phyloP scores from a whole-genome alignment of 1,140 invertebrate genomes.

The Euwallacea fornicatus region DNA sequence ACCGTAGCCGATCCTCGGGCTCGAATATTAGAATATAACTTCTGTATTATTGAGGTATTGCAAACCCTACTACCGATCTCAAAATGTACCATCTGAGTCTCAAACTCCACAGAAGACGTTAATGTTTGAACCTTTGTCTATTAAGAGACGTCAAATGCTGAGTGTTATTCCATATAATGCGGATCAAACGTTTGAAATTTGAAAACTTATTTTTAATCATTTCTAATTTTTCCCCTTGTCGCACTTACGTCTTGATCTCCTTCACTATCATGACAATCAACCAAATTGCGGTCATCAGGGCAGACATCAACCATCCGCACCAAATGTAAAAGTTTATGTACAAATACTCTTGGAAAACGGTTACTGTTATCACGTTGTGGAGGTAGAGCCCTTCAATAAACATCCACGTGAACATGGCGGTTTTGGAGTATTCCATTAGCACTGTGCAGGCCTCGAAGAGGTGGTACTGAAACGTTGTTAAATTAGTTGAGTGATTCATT shows the following conservation, averaged over 20 bases:
- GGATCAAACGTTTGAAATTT: too few species aligned
- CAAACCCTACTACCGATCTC: too few species aligned
- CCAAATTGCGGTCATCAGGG: conserved; percentile 74
- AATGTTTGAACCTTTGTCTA: too few species aligned
- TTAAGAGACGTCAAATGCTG: too few species aligned
- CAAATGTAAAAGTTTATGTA: conserved; percentile 71
- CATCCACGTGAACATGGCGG: conserved; percentile 95
- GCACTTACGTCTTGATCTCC: conserved; percentile 32
- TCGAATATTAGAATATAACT: too few species aligned
- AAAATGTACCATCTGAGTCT: too few species aligned
- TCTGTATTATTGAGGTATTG: too few species aligned
- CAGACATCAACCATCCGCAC: conserved; percentile 80
- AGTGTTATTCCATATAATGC: too few species aligned
- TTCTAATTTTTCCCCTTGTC: neutral
- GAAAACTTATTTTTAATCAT: too few species aligned
- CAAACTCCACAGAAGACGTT: too few species aligned
- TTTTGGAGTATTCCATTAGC: conserved; percentile 81
- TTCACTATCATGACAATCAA: conserved; percentile 63
- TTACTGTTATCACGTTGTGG: conserved; percentile 82
- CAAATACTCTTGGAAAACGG: conserved; percentile 76
- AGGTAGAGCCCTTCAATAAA: conserved; percentile 88
- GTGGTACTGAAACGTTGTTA: conserved; percentile 64
- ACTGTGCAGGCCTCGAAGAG: conserved; percentile 79
- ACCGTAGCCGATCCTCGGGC: neutral
- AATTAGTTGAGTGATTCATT: neutral